Base-by-base conservation (phyloP, 2,113 vertebrate species). In the Gasterosteus nipponicus region DNA sequence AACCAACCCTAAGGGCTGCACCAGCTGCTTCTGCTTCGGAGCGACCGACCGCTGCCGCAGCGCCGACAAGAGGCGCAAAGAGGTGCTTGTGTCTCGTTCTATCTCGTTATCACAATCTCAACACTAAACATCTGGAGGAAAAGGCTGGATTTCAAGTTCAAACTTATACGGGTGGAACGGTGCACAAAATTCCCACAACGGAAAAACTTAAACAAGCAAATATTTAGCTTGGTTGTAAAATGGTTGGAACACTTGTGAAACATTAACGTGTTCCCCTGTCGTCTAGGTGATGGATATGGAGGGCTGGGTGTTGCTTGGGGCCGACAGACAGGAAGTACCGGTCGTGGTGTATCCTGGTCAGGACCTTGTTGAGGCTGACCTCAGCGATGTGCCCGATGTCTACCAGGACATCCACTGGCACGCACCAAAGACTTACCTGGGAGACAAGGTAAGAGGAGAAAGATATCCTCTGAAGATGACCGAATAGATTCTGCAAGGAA, bases 1-100 rank as follows among this genome's bases (percentile, higher is more conserved):
- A 0, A 92, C 88, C 81, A 99, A 99, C 90, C 96, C 97, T 1
- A 99, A 98, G 64, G 98, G 98, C 65, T 99, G 98, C 92, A 99
- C 97, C 83, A 96, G 96, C 78, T 99, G 98, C 76, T 99, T 99
- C 94, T 99, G 98, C 82, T 99, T 99, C 0, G 97, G 98, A 2
- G 98, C 98, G 0, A 99, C 98, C 0, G 95, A 98, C 62, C 95
- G 95, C 74, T 99, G 98, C 69, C 92, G 92, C 79, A 97, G 96
- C 42, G 94, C 97, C 0, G 84, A 95, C 42, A 95, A 95, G 1
- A 80, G 91, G 58, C 94, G 96, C 42, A 91, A 75, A 0, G 93
- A 98, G 96, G 98, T 99, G 73, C 33, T 3, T 2, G 0, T 6
- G 47, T 75, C 29, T 19, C 29, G 1, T 8, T 15, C 15, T 2